A percentile compares a stretch with the other conserved stretches of the same genome.
phyloP scores from a whole-genome alignment of 2,113 vertebrate species.

The Stictonetta naevosa region DNA sequence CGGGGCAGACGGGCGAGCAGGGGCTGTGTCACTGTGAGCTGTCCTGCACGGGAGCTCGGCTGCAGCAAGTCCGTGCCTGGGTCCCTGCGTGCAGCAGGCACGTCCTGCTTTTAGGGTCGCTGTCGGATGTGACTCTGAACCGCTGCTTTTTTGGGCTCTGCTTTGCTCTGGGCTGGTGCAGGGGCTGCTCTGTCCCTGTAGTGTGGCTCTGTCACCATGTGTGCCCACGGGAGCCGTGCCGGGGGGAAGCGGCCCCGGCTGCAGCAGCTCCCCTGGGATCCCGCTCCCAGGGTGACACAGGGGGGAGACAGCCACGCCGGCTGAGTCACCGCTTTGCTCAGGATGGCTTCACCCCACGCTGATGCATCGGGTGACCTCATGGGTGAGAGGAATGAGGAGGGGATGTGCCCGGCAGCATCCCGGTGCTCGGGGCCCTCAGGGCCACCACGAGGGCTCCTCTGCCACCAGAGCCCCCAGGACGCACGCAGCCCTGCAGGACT shows the following conservation, averaged over 20 bases:
- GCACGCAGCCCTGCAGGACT: neutral
- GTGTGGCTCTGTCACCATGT: accelerated
- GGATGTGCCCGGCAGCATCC: neutral
- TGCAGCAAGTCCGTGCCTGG: neutral
- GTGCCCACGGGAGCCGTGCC: accelerated
- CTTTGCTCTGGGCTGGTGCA: neutral
- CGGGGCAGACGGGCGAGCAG: neutral
- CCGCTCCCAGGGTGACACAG: accelerated
- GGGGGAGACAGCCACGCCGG: neutral
- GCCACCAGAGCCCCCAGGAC: neutral
- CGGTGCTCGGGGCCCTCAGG: accelerated
- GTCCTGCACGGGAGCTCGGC: neutral
- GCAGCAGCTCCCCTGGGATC: neutral
- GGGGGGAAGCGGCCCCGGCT: neutral
- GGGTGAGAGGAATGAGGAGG: neutral
- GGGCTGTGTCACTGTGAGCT: neutral
- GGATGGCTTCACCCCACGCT: neutral
- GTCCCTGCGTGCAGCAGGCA: accelerated
- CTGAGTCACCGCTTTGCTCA: conserved; percentile 11
- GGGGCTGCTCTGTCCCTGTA: neutral
- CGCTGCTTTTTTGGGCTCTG: accelerated
- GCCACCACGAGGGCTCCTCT: neutral
- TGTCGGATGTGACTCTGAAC: neutral
- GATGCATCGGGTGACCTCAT: conserved; percentile 1
- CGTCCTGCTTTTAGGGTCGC: accelerated